A percentile compares a stretch with the other conserved stretches of the same genome.
Conservation (phyloP, 2,113 vertebrate genomes). For the Bujurquina vittata region DNA sequence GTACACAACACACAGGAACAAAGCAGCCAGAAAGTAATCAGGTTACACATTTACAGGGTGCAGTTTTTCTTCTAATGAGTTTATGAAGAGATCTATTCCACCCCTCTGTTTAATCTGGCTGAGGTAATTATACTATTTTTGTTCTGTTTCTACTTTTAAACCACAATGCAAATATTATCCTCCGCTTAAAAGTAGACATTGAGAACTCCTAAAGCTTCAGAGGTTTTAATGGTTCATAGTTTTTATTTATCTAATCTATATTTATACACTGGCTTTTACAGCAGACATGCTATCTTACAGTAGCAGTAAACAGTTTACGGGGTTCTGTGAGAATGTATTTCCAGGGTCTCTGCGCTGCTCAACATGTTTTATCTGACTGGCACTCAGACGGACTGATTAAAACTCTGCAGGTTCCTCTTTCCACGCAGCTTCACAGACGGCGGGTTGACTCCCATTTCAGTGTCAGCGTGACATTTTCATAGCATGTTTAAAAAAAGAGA, state of each 20-base stretch:
- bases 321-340: slow-evolving; percentile 10
- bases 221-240: background rate
- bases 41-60: too few relatives aligned
- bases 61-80: too few relatives aligned
- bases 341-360: background rate
- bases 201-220: background rate
- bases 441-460: slow-evolving; percentile 23
- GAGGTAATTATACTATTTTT: background rate
- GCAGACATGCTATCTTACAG: background rate
- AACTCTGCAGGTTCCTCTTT: slow-evolving; percentile 14
- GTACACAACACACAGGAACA: too few relatives aligned
- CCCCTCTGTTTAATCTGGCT: background rate
- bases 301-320: background rate
- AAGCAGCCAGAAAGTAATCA: too few relatives aligned
- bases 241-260: background rate
- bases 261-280: background rate
- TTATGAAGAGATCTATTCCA: background rate
- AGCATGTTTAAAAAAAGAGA: background rate
- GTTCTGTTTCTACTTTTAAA: background rate
- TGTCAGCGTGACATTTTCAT: slow-evolving; percentile 52
- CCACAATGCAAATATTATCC: background rate
- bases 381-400: slow-evolving; percentile 37
- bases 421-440: slow-evolving; percentile 9
- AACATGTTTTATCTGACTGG: slow-evolving; percentile 26
- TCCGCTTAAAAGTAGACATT: background rate